Percentiles rank a stretch among this genome's conserved stretches.
These are phyloP conservation scores for Thalassaphorura encarpata DNA, from an alignment of 1,140 invertebrate genomes.

Conservation along the genomic window DNA sequence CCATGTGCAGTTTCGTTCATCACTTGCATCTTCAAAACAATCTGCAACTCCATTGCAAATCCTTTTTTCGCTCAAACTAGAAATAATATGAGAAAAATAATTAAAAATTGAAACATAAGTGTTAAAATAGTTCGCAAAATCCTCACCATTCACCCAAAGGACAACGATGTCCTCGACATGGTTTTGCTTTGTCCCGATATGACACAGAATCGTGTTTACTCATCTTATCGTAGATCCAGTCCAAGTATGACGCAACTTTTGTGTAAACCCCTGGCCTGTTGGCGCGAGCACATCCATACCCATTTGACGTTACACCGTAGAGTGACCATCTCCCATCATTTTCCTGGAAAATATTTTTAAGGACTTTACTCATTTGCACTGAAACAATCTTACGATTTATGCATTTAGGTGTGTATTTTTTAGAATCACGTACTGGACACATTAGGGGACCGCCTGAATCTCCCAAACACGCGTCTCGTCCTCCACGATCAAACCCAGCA, in stretches of 20 bases:
- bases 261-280: slow-evolving; percentile 80
- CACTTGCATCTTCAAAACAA: slow-evolving; percentile 49
- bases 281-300: slow-evolving; percentile 71
- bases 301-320: slow-evolving; percentile 71
- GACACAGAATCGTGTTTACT: slow-evolving; percentile 21
- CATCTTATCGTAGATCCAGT: slow-evolving; percentile 55
- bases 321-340: slow-evolving; percentile 49
- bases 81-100: not conserved
- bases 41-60: slow-evolving; percentile 37
- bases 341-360: slow-evolving; percentile 35
- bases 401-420: too few relatives aligned
- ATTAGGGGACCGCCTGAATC: slow-evolving; percentile 48
- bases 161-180: slow-evolving; percentile 58
- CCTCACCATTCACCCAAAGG: slow-evolving; percentile 47
- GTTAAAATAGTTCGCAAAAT: not conserved
- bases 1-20: slow-evolving; percentile 34
- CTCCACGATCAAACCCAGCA: slow-evolving; percentile 61
- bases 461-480: slow-evolving; percentile 71
- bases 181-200: slow-evolving; percentile 17
- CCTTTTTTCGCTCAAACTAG: not conserved
- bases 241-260: slow-evolving; percentile 65
- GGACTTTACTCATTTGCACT: not conserved
- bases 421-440: slow-evolving; percentile 18
- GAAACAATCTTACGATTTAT: not conserved
- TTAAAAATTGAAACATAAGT: not conserved